Conservation (phyloP, 2,888 invertebrate genomes). For the Cheilosia scutellata region DNA sequence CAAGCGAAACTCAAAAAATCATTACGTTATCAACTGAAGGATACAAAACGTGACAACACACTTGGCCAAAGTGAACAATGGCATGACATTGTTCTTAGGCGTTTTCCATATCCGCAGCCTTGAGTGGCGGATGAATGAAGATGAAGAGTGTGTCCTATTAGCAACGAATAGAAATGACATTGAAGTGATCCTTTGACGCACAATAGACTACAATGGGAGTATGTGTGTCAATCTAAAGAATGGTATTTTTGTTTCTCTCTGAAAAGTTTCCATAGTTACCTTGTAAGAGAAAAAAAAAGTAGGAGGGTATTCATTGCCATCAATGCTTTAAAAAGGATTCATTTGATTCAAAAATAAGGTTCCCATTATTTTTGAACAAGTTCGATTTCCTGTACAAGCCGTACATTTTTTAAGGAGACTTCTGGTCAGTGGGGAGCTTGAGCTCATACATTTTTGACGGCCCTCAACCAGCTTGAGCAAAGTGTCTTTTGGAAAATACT, state of each 20-base stretch:
- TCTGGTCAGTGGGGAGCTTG: too few species aligned
- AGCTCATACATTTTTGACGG: too few species aligned
- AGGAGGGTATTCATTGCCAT: too few species aligned
- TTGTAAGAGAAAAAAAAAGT: too few species aligned
- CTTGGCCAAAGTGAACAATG: not conserved
- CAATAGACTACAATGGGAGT: not conserved
- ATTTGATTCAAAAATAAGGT: too few species aligned
- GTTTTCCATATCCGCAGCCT: slow-evolving; percentile 26
- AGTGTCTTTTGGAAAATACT: too few species aligned
- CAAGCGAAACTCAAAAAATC: slow-evolving; percentile 17
- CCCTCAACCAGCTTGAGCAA: too few species aligned
- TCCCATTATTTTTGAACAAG: too few species aligned
- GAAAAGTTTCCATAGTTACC: not conserved
- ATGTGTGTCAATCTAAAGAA: slow-evolving; percentile 19
- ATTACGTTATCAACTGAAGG: slow-evolving; percentile 1
- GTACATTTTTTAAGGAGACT: too few species aligned
- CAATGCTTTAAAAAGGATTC: too few species aligned
- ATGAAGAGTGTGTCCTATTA: slow-evolving; percentile 3
- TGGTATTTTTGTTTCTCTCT: not conserved
- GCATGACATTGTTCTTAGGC: slow-evolving; percentile 16
- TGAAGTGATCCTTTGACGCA: not conserved
- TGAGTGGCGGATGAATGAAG: slow-evolving; percentile 8
- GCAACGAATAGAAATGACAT: not conserved
- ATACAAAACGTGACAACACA: not conserved
- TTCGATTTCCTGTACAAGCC: too few species aligned